A percentile compares a stretch with the other conserved stretches of the same genome.
Evolutionary conservation across 2,113 vertebrate genomes (phyloP).

Genomic region (Amazona vittata): DNA sequence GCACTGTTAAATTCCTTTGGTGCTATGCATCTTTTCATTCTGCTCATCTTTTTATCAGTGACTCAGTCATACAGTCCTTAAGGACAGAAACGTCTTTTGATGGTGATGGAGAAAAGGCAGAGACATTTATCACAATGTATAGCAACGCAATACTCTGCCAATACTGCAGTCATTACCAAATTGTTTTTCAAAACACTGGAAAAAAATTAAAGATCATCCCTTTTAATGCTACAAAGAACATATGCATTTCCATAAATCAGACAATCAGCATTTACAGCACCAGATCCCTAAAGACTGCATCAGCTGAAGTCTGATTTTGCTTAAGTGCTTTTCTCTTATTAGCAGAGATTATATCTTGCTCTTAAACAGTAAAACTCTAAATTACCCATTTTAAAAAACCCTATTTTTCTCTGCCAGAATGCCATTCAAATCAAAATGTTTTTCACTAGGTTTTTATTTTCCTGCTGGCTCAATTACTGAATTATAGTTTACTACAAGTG

Average conservation of each 20-base stretch:
- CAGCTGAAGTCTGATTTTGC: neutral
- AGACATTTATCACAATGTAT: neutral
- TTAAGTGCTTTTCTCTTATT: neutral
- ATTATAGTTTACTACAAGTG: neutral
- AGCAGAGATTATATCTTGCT: neutral
- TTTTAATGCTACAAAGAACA: neutral
- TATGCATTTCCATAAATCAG: neutral
- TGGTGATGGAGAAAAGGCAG: neutral
- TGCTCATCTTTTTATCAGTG: neutral
- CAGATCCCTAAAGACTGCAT: neutral
- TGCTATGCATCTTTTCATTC: neutral
- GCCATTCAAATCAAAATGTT: neutral
- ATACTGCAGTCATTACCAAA: slow-evolving; percentile 5
- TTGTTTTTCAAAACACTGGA: neutral
- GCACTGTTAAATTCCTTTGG: neutral
- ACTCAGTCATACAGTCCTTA: neutral
- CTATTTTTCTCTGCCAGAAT: neutral
- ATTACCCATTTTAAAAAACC: neutral
- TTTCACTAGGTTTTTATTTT: neutral
- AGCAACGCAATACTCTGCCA: neutral
- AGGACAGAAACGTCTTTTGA: neutral
- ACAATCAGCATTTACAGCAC: neutral
- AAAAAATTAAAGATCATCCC: neutral
- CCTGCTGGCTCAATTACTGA: neutral
- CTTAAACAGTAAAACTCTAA: neutral